Conservation (phyloP, 2,113 vertebrate genomes). For the Sylvilagus bachmani region DNA sequence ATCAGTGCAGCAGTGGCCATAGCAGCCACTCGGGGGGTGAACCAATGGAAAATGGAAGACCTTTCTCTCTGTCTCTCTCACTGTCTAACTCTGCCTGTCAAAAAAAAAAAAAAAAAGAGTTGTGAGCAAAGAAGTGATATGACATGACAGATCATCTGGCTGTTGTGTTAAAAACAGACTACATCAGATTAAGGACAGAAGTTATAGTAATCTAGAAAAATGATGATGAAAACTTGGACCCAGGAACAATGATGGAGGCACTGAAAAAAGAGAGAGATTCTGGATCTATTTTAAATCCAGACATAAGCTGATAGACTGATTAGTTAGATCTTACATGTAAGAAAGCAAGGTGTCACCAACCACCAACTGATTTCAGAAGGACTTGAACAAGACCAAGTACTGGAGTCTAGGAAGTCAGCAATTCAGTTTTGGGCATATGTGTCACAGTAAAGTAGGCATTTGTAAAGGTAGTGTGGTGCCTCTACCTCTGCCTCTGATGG, state of each 20-base stretch:
- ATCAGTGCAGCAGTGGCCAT: too few species aligned
- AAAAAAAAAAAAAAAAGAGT: too few species aligned
- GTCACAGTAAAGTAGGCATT: background rate
- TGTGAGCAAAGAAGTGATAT: background rate
- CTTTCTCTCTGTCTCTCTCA: too few species aligned
- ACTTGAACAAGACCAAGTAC: background rate
- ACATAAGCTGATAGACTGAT: background rate
- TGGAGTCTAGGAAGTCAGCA: background rate
- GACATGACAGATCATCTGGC: background rate
- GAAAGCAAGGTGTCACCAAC: too few species aligned
- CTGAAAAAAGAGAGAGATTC: background rate
- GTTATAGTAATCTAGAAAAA: accelerated
- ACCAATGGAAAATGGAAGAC: too few species aligned
- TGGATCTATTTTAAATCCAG: background rate
- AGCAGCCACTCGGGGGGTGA: too few species aligned
- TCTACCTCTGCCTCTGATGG: too few species aligned
- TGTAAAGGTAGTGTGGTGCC: background rate
- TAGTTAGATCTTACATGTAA: background rate
- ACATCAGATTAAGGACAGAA: background rate
- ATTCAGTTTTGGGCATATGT: background rate
- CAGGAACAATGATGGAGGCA: background rate
- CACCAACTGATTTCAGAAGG: background rate
- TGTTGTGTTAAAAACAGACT: too few species aligned
- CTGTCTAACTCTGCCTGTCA: too few species aligned
- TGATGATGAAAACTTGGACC: background rate